These are phyloP conservation scores for Hypomecis atomaria DNA, from an alignment of 2,888 invertebrate genomes.

Conservation along the genomic window DNA sequence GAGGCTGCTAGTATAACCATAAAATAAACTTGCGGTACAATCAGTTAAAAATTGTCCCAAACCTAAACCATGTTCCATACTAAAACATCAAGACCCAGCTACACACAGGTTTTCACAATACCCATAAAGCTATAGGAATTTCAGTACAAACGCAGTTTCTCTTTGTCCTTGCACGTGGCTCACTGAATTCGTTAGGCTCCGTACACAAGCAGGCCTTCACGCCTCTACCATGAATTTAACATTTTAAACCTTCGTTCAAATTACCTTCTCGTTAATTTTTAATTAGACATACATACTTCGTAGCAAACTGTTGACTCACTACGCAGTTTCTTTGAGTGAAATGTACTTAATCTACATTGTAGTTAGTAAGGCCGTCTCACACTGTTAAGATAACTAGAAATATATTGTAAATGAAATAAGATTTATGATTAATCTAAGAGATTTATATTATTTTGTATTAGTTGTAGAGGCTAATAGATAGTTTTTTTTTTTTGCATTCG, in stretches of 20 bases:
- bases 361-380: background rate
- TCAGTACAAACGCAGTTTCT: background rate
- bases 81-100: background rate
- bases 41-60: too few species aligned
- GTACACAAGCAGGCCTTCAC: conserved; percentile 28
- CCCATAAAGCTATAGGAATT: background rate
- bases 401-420: too few species aligned
- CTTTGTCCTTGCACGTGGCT: conserved; percentile 5
- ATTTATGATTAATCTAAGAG: too few species aligned
- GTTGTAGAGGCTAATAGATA: too few species aligned
- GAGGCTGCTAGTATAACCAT: too few species aligned
- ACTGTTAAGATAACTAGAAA: too few species aligned
- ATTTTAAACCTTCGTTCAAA: conserved; percentile 18
- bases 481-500: too few species aligned
- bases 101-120: background rate
- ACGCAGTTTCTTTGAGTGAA: conserved; percentile 34
- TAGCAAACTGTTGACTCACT: conserved; percentile 5
- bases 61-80: background rate
- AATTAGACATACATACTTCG: conserved; percentile 6
- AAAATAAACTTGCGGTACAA: too few species aligned
- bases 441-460: too few species aligned
- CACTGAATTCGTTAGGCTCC: conserved; percentile 13
- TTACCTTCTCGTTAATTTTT: conserved; percentile 14
- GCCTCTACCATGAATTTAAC: conserved; percentile 25
- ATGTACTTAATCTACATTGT: conserved; percentile 11